These are phyloP conservation scores for Cephus runcator DNA, from an alignment of 2,888 invertebrate genomes.

Conservation along the genomic window DNA sequence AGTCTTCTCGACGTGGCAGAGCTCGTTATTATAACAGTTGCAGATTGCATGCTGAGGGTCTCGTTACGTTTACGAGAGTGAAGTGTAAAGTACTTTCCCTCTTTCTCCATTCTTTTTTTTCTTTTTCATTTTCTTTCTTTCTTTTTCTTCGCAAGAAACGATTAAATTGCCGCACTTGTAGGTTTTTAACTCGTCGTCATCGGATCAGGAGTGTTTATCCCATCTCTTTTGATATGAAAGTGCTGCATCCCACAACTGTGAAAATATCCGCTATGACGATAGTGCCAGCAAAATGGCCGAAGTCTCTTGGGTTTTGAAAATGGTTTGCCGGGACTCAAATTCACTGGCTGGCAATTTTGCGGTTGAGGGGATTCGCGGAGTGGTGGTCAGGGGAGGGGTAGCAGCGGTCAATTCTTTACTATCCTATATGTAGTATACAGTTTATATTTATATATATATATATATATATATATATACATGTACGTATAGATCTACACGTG, in stretches of 20 bases:
- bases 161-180: neutral
- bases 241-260: neutral
- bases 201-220: neutral
- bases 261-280: neutral
- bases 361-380: neutral
- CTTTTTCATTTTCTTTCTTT: no score
- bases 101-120: neutral
- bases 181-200: neutral
- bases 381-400: neutral
- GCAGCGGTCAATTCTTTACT: neutral
- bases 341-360: neutral
- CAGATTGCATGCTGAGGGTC: neutral
- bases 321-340: conserved; percentile 5
- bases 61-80: neutral
- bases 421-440: neutral
- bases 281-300: neutral
- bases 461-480: no score
- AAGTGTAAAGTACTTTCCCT: neutral
- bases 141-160: neutral
- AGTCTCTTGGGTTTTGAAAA: neutral
- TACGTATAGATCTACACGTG: neutral
- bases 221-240: neutral
- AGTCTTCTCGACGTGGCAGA: neutral
- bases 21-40: neutral
- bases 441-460: neutral